Conservation (phyloP, 92 coral and sea anemone species). For the Zoanthus gigantus region DNA sequence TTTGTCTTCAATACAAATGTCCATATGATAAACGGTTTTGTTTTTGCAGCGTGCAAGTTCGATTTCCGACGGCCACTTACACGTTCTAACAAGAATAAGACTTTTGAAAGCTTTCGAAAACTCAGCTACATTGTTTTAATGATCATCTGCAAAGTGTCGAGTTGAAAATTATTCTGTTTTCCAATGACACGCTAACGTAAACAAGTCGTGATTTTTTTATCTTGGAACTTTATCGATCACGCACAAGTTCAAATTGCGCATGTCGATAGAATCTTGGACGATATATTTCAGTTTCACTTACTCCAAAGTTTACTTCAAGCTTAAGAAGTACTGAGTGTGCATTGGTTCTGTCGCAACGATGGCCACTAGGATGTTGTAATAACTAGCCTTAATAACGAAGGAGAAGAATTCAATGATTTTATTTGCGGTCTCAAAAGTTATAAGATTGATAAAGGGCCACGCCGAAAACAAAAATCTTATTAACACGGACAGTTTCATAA, state of each 20-base stretch:
- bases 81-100: not conserved
- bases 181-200: constrained; percentile 19
- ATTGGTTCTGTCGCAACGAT: not conserved
- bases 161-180: constrained; percentile 15
- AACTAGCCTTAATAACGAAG: constrained; percentile 25
- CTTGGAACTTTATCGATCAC: constrained; percentile 17
- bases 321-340: not conserved
- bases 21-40: constrained; percentile 36
- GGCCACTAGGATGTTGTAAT: constrained; percentile 34
- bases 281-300: not conserved
- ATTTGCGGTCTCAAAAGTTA: constrained; percentile 44
- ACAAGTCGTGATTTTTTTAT: constrained; percentile 14
- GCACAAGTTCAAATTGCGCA: constrained; percentile 19
- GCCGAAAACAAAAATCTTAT: constrained; percentile 55
- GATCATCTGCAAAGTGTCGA: not conserved
- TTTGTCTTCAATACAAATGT: constrained; percentile 18
- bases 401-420: constrained; percentile 36
- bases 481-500: constrained; percentile 47
- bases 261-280: not conserved
- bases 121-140: not conserved
- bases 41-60: not conserved
- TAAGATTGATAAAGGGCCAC: constrained; percentile 47
- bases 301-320: not conserved
- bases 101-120: not conserved
- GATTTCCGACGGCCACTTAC: not conserved